Evolutionary conservation across 2,888 invertebrate species (phyloP), one percentile per base, ranked within the genome.

Genomic region (Pachycephus smyrnensis): DNA sequence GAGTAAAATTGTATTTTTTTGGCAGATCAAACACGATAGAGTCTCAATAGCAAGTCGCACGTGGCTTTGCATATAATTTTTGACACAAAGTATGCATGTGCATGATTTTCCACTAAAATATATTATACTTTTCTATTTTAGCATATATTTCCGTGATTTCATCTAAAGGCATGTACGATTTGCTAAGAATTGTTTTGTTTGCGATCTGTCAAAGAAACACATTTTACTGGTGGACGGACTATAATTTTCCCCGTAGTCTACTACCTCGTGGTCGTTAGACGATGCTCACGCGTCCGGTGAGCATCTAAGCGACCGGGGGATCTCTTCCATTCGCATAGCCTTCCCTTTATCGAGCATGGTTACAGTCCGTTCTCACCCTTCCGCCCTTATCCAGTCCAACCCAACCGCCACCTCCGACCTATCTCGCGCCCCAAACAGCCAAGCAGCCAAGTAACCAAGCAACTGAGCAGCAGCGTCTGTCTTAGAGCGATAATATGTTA

Each of bases 401-500:
- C 23, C 15, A 23, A 55, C 23, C 55, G 9, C 55, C 23, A 23
- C 23, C 9, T 55, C 23, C 55, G 55, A 9, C 15, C 55, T 55
- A 55, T 55, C 55, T 23, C 55, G 55, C 23, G 55, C 9, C 23
- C 9, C 23, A 9, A 55, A 2, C 23, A 23, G 23, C 23, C 55
- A 55, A 23, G 15, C 40, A 68, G 73, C 69, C 40, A 32, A 68
- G 68, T 40, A 77, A 32, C 23, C 23, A 73, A 68, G 55, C 69
- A 37, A 32, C 73, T 31, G 31, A n/a, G 75, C 30, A 69, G 68
- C 77, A 75, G 36, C 78, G 85, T 79, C 87, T 88, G 88, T 82
- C 84, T 86, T 82, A 80, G 82, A 76, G 84, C 87, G 89, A 89
- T 88, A 88, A 88, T 88, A 89, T 88, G 89, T 86, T 89, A 89